Conservation (phyloP, 2,888 invertebrate species). For the Heteromurus nitidus region DNA sequence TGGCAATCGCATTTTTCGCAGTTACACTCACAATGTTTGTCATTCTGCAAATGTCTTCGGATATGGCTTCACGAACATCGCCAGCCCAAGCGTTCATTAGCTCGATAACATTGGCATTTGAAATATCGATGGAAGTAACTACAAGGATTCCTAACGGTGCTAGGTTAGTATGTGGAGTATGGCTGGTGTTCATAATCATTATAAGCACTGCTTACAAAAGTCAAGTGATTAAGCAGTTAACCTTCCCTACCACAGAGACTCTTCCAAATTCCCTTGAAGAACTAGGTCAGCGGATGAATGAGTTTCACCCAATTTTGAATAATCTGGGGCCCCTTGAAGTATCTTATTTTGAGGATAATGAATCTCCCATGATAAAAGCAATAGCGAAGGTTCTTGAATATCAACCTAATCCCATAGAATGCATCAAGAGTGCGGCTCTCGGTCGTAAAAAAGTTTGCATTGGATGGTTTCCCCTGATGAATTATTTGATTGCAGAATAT, state of each 20-base stretch:
- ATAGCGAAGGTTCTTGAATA: conserved; percentile 12
- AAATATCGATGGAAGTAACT: conserved; percentile 42
- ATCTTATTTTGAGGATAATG: conserved; percentile 16
- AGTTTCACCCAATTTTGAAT: conserved; percentile 13
- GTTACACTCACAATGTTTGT: conserved; percentile 3
- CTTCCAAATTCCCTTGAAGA: conserved; percentile 31
- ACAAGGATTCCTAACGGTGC: conserved; percentile 5
- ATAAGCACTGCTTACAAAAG: conserved; percentile 38
- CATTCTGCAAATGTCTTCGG: background rate
- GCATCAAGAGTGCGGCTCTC: conserved; percentile 13
- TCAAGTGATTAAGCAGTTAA: conserved; percentile 30
- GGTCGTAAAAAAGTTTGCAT: conserved; percentile 40
- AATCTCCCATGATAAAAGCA: conserved; percentile 21
- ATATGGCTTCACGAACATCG: background rate
- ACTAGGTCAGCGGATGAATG: conserved; percentile 13
- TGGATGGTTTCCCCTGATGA: conserved; percentile 43
- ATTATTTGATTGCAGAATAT: conserved; percentile 21
- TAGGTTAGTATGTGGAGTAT: background rate
- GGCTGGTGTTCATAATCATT: conserved; percentile 37
- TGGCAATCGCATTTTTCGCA: background rate
- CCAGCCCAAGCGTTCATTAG: background rate
- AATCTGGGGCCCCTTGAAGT: conserved; percentile 28
- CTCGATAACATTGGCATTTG: conserved; percentile 16
- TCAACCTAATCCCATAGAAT: conserved; percentile 26
- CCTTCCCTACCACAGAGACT: conserved; percentile 10